A percentile compares a stretch with the other conserved stretches of the same genome.
Conservation (phyloP, 2,797 vertebrate genomes). For the Loriculus beryllinus region DNA sequence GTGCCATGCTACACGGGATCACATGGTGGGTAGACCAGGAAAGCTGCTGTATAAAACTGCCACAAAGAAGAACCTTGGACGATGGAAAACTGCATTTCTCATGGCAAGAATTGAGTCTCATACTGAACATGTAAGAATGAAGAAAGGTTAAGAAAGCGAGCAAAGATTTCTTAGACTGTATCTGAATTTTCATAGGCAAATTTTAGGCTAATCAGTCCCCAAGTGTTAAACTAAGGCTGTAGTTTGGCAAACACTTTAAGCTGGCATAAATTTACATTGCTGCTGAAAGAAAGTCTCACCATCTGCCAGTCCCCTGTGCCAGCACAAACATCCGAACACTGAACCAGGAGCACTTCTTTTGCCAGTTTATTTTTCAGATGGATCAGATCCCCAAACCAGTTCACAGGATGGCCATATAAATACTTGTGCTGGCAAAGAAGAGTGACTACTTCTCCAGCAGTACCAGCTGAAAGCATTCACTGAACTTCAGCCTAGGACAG, state of each 20-base stretch:
- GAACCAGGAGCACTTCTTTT: constrained; percentile 54
- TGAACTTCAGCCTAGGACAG: neutral
- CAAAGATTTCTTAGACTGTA: neutral
- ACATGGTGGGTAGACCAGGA: neutral
- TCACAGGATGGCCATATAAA: constrained; percentile 61
- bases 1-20: neutral
- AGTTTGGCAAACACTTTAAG: constrained; percentile 55
- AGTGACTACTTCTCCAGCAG: neutral
- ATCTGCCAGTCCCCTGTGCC: constrained; percentile 48
- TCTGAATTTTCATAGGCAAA: neutral
- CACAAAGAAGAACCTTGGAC: neutral
- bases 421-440: constrained; percentile 38
- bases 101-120: neutral
- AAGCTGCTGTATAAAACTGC: neutral
- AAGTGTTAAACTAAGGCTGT: constrained; percentile 28
- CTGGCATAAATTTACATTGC: constrained; percentile 60
- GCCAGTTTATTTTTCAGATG: constrained; percentile 55
- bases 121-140: neutral
- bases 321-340: constrained; percentile 61
- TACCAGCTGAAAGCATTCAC: neutral
- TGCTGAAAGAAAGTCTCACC: constrained; percentile 63
- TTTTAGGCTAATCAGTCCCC: neutral
- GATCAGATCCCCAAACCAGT: constrained; percentile 49
- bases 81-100: neutral
- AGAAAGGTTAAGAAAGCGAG: neutral